phyloP scores from a whole-genome alignment of 2,113 vertebrate species.

The Spermophilus dauricus region DNA sequence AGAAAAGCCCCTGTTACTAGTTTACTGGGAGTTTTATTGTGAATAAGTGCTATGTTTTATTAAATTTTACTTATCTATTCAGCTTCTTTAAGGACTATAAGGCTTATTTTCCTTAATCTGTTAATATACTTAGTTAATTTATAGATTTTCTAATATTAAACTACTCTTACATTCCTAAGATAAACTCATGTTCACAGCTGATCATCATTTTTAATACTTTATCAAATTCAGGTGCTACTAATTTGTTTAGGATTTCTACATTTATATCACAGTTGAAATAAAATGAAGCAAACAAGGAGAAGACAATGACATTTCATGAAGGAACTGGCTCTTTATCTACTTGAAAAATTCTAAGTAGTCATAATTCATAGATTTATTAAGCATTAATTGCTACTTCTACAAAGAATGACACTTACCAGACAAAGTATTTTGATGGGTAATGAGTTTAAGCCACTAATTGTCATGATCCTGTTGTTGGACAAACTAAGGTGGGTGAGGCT shows the following conservation, averaged over 20 bases:
- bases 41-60: neutral
- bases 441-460: conserved; percentile 87
- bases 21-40: neutral
- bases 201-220: neutral
- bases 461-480: conserved; percentile 91
- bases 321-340: neutral
- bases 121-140: neutral
- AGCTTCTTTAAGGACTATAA: neutral
- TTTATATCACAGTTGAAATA: neutral
- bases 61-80: neutral
- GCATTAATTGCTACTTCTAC: neutral
- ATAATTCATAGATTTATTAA: neutral
- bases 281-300: no score
- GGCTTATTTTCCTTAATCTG: neutral
- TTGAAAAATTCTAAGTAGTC: neutral
- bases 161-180: neutral
- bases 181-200: neutral
- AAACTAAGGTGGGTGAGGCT: conserved; percentile 92
- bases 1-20: neutral
- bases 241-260: neutral
- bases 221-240: neutral
- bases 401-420: conserved; percentile 88
- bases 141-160: conserved; percentile 18
- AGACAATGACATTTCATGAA: neutral
- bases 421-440: conserved; percentile 92